A percentile compares a stretch with the other conserved stretches of the same genome.
Evolutionary conservation across 2,888 invertebrate species (phyloP).

Genomic region (Nymphalis c-album): DNA sequence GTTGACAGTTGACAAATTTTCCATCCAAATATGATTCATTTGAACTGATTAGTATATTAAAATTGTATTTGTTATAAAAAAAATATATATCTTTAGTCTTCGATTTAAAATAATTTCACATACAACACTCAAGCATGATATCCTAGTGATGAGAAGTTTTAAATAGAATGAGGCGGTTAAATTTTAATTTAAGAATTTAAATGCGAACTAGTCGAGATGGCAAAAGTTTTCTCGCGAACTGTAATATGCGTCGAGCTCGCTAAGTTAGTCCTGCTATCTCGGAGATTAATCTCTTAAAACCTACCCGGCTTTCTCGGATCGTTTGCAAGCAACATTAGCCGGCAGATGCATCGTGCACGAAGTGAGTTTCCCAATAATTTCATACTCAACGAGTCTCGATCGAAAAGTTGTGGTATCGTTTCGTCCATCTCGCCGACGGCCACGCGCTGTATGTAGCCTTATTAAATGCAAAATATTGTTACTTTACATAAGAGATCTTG

Average conservation of each 20-base stretch:
- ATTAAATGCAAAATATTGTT: slow-evolving; percentile 78
- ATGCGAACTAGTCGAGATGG: slow-evolving; percentile 40
- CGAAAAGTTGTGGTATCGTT: slow-evolving; percentile 61
- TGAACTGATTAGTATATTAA: no score
- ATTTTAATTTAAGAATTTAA: slow-evolving; percentile 30
- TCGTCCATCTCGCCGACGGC: slow-evolving; percentile 73
- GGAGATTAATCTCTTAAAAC: slow-evolving; percentile 71
- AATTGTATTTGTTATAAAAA: no score
- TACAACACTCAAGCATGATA: background rate
- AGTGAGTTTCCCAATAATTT: slow-evolving; percentile 78
- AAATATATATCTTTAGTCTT: no score
- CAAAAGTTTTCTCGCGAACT: slow-evolving; percentile 45
- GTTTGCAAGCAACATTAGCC: slow-evolving; percentile 66
- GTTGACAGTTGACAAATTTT: no score
- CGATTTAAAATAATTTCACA: background rate
- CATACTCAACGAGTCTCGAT: slow-evolving; percentile 68
- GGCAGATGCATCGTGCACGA: slow-evolving; percentile 77
- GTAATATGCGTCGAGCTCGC: slow-evolving; percentile 57
- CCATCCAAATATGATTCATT: no score
- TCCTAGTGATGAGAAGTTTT: background rate
- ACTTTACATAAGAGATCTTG: slow-evolving; percentile 60
- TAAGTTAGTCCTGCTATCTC: slow-evolving; percentile 54
- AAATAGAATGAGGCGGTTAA: background rate
- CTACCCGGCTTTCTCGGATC: slow-evolving; percentile 65
- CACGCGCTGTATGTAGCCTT: slow-evolving; percentile 67